phyloP scores from a whole-genome alignment of 2,888 invertebrate species.

The Drosophila diplacantha region DNA sequence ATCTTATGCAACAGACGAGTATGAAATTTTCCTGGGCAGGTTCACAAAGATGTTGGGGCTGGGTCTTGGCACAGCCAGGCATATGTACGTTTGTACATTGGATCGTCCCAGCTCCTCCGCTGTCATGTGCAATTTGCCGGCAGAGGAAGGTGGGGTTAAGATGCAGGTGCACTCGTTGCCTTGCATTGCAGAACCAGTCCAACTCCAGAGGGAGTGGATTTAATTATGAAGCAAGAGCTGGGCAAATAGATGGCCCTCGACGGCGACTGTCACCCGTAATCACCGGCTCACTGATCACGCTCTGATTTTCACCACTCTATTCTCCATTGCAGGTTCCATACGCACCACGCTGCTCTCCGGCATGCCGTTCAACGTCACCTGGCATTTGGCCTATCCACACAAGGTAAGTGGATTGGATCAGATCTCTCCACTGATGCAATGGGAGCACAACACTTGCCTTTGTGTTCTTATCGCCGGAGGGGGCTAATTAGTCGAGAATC shows the following conservation, averaged over 20 bases:
- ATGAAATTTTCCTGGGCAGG: constrained; percentile 55
- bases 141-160: constrained; percentile 25
- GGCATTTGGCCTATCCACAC: constrained; percentile 97
- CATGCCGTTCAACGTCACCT: constrained; percentile 90
- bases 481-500: constrained; percentile 34
- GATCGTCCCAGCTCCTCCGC: constrained; percentile 39
- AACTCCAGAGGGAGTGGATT: constrained; percentile 51
- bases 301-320: constrained; percentile 45
- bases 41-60: constrained; percentile 50
- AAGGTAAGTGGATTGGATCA: constrained; percentile 80
- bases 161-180: constrained; percentile 56
- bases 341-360: constrained; percentile 89
- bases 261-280: constrained; percentile 30
- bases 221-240: constrained; percentile 50
- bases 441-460: constrained; percentile 33
- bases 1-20: constrained; percentile 57
- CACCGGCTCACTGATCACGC: constrained; percentile 37
- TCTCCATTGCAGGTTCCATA: constrained; percentile 83
- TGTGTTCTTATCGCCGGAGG: constrained; percentile 45
- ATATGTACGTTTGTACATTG: neutral
- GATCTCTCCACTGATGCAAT: constrained; percentile 8
- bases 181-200: constrained; percentile 61
- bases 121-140: constrained; percentile 42
- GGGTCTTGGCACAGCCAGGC: constrained; percentile 21
- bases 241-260: constrained; percentile 30